Evolutionary conservation across 2,113 vertebrate species (phyloP).

Genomic region (Colinus virginianus): DNA sequence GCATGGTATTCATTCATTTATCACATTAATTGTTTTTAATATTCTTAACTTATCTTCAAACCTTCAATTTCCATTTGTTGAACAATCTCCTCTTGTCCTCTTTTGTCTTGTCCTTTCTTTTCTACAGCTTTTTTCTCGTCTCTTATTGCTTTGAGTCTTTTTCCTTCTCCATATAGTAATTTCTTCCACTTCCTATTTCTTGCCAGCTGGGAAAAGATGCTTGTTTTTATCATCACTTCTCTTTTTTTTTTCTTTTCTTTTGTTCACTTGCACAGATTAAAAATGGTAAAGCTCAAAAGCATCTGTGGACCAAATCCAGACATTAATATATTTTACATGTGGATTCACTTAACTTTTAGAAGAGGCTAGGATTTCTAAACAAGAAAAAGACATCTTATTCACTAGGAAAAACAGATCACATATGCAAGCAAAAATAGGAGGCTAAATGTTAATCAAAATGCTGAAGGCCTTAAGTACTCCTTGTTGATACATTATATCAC

Average conservation of each 20-base stretch:
- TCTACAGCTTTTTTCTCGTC: neutral
- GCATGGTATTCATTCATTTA: neutral
- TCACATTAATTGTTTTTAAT: constrained; percentile 15
- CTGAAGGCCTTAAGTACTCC: neutral
- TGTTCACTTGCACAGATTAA: constrained; percentile 1
- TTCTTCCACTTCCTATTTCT: neutral
- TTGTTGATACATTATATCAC: neutral
- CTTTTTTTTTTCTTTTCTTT: neutral
- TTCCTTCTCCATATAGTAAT: neutral
- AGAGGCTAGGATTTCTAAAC: neutral
- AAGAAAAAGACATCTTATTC: neutral
- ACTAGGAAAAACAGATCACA: neutral
- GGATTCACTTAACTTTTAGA: neutral
- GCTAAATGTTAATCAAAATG: neutral
- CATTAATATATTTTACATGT: neutral
- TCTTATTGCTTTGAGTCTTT: neutral
- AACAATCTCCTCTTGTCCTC: neutral
- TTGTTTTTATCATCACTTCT: neutral
- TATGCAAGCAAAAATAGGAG: neutral
- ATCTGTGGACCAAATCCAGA: neutral
- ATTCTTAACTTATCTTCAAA: constrained; percentile 29
- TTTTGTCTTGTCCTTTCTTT: neutral
- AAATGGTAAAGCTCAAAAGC: neutral
- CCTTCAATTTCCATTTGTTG: neutral
- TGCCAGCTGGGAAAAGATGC: neutral